phyloP scores from a whole-genome alignment of 23 tunicate species.

The Styela clava region DNA sequence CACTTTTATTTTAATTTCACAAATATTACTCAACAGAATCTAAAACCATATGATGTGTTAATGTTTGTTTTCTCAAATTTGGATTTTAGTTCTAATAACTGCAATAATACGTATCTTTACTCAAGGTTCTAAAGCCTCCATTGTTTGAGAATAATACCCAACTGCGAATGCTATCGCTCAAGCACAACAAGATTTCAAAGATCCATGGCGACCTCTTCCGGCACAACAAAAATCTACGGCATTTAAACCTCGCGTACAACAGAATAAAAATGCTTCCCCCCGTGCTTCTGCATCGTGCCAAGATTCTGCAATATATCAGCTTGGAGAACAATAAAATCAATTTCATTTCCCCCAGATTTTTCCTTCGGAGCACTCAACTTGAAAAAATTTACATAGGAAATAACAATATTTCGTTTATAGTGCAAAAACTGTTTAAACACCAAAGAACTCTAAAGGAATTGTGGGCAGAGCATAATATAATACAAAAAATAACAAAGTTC shows the following conservation, averaged over 20 bases:
- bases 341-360: slow-evolving; percentile 9
- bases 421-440: slow-evolving; percentile 23
- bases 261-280: slow-evolving; percentile 7
- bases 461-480: slow-evolving; percentile 31
- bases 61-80: too few species aligned
- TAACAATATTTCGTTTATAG: slow-evolving; percentile 28
- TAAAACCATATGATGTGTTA: too few species aligned
- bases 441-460: slow-evolving; percentile 26
- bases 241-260: slow-evolving; percentile 38
- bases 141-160: slow-evolving; percentile 6
- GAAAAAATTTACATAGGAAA: slow-evolving; percentile 21
- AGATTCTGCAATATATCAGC: slow-evolving; percentile 21
- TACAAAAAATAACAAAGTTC: slow-evolving; percentile 2
- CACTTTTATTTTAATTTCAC: too few species aligned
- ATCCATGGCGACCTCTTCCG: slow-evolving; percentile 32
- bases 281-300: slow-evolving; percentile 14
- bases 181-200: slow-evolving; percentile 29
- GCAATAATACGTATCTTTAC: too few species aligned
- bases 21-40: too few species aligned
- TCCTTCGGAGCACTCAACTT: slow-evolving; percentile 20
- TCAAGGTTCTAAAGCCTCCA: neutral
- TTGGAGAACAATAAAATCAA: slow-evolving; percentile 28
- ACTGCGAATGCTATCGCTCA: slow-evolving; percentile 26
- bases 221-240: slow-evolving; percentile 16
- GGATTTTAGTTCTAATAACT: too few species aligned